Evolutionary conservation across 2,888 invertebrate genomes (phyloP), one percentile per base, ranked within the genome.

Genomic region (Calephelis perditalis): DNA sequence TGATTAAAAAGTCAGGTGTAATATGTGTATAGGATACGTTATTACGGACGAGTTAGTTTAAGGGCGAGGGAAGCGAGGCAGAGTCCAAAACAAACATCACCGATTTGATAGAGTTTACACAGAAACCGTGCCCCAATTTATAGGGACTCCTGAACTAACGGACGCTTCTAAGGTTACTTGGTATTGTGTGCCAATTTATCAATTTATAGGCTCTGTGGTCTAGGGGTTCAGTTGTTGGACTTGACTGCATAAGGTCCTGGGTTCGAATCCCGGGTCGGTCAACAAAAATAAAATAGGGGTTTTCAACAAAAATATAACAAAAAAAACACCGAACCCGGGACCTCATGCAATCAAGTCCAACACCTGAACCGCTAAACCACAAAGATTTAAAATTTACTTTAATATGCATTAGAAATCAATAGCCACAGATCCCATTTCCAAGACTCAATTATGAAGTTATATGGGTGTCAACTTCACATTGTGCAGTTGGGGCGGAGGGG

Each of bases 51-150:
- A 8, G 52, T 54, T 54, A 54, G 36, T 54, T 54, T 36, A 36
- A 54, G 52, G 52, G 52, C 11, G 52, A 7, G 36, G 52, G 52
- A 54, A 54, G 52, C 52, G 36, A 54, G 52, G 35, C 35, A 52
- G 10, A 15, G 35, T 54, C 52, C 52, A 54, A 54, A 54, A 54
- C 52, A 54, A 54, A 54, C 52, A 54, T 54, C 35, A 54, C 52
- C 10, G 52, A 54, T 54, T 54, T 54, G 52, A 54, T 54, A 54
- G 52, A 54, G 52, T 54, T 54, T 54, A 54, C 52, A 52, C 52
- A 54, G 35, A 54, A 54, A 54, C 35, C 52, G 52, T 54, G 36
- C 36, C 52, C 11, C 52, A 54, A 54, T 54, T 54, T 54, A 35
- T 54, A 36, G 10, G 36, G 11, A 11, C 52, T n/a, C 11, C 36